A percentile compares a stretch with the other conserved stretches of the same genome.
These are phyloP conservation scores for Cosmia pyralina DNA, from an alignment of 2,888 invertebrate genomes.

Conservation along the genomic window DNA sequence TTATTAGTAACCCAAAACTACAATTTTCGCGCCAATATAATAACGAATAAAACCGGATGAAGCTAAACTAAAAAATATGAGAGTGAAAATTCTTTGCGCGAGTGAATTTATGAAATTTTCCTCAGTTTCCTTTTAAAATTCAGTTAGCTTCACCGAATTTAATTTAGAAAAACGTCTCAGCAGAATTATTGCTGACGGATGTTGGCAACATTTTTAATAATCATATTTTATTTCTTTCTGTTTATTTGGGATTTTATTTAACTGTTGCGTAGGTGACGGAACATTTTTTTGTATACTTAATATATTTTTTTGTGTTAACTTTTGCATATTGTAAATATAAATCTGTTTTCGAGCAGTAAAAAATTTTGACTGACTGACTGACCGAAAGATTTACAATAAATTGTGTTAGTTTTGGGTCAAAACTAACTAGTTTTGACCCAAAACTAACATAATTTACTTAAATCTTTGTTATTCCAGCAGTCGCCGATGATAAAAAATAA, in stretches of 20 bases:
- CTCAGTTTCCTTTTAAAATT: slow-evolving; percentile 65
- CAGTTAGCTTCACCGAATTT: slow-evolving; percentile 54
- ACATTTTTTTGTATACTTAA: too few relatives aligned
- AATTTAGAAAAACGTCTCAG: slow-evolving; percentile 37
- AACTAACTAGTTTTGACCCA: too few relatives aligned
- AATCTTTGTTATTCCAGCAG: too few relatives aligned
- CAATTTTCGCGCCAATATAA: not conserved
- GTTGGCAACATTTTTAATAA: slow-evolving; percentile 20
- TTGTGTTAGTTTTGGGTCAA: too few relatives aligned
- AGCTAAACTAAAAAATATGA: slow-evolving; percentile 14
- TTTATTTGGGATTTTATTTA: not conserved
- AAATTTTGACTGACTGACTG: too few relatives aligned
- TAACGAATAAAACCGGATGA: not conserved
- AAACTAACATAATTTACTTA: too few relatives aligned
- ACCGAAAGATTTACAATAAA: too few relatives aligned
- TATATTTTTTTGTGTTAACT: too few relatives aligned
- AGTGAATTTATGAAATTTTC: slow-evolving; percentile 57
- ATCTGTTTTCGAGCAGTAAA: too few relatives aligned
- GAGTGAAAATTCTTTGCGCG: slow-evolving; percentile 26
- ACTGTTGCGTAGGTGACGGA: not conserved
- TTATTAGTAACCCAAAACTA: not conserved
- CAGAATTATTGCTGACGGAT: slow-evolving; percentile 31
- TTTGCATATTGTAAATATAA: too few relatives aligned
- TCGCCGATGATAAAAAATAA: too few relatives aligned
- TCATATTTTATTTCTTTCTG: slow-evolving; percentile 8